phyloP scores from a whole-genome alignment of 2,113 vertebrate species.

The Calypte anna region DNA sequence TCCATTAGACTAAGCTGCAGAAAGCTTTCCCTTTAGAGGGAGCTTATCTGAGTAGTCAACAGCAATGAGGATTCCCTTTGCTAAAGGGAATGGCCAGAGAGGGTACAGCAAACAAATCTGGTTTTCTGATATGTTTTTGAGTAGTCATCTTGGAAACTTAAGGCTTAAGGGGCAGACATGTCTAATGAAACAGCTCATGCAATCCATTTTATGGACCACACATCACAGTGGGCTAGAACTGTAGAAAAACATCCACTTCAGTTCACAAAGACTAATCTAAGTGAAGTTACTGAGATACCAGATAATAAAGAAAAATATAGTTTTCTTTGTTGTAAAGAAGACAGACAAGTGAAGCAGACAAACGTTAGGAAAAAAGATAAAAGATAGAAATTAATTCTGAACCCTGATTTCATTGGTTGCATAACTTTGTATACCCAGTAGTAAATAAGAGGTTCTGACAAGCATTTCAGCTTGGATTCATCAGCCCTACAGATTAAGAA shows the following conservation, averaged over 20 bases:
- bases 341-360: neutral
- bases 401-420: neutral
- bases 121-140: neutral
- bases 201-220: neutral
- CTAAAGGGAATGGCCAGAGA: neutral
- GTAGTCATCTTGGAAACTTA: neutral
- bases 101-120: neutral
- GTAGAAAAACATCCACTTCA: neutral
- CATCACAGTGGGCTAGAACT: neutral
- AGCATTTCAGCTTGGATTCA: neutral
- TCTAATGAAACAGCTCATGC: neutral
- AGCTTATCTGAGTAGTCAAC: neutral
- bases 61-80: neutral
- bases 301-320: neutral
- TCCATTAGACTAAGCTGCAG: neutral
- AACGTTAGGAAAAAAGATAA: neutral
- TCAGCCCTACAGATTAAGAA: neutral
- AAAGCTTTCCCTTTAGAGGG: neutral
- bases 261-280: neutral
- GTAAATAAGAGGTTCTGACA: neutral
- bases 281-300: neutral
- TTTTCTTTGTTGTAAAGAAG: neutral
- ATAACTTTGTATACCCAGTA: neutral
- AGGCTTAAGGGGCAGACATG: neutral
- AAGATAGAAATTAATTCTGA: neutral